phyloP scores from a whole-genome alignment of 2,888 invertebrate species.

The Thymelicus acteon region DNA sequence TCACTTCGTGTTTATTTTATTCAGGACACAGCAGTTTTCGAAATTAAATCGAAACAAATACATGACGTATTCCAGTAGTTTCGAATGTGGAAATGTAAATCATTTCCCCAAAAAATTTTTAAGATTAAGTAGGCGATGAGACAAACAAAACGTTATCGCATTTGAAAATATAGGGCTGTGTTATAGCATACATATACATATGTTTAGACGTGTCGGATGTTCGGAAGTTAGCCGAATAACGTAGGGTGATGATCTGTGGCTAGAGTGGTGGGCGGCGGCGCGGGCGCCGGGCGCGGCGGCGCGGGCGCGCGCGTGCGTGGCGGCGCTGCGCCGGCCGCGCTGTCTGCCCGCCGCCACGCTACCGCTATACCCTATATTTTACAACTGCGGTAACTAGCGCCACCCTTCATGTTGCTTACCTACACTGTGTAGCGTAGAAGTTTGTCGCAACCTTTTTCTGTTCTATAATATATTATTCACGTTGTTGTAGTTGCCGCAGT shows the following conservation, averaged over 20 bases:
- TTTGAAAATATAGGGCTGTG: constrained; percentile 45
- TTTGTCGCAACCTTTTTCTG: background rate
- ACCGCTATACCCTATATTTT: constrained; percentile 44
- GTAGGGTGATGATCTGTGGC: constrained; percentile 16
- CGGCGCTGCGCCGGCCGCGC: constrained; percentile 45
- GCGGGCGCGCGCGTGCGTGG: constrained; percentile 49
- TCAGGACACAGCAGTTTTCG: too few relatives aligned
- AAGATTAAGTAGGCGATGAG: too few relatives aligned
- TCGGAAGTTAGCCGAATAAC: background rate
- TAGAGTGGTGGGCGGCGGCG: constrained; percentile 40
- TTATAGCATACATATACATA: too few relatives aligned
- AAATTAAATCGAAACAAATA: too few relatives aligned
- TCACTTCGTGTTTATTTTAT: too few relatives aligned
- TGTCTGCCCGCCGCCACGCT: constrained; percentile 43
- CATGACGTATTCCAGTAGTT: too few relatives aligned
- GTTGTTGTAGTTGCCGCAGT: constrained; percentile 3
- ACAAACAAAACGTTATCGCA: constrained; percentile 45
- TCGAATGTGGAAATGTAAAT: too few relatives aligned
- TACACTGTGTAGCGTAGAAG: background rate
- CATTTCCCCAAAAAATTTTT: too few relatives aligned
- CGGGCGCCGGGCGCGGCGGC: constrained; percentile 46
- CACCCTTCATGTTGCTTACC: constrained; percentile 17
- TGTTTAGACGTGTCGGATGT: background rate
- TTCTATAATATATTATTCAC: background rate
- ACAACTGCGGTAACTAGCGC: constrained; percentile 55